Percentiles rank a stretch among this genome's conserved stretches.
Conservation (phyloP, 2,113 vertebrate genomes). For the Salvator merianae region DNA sequence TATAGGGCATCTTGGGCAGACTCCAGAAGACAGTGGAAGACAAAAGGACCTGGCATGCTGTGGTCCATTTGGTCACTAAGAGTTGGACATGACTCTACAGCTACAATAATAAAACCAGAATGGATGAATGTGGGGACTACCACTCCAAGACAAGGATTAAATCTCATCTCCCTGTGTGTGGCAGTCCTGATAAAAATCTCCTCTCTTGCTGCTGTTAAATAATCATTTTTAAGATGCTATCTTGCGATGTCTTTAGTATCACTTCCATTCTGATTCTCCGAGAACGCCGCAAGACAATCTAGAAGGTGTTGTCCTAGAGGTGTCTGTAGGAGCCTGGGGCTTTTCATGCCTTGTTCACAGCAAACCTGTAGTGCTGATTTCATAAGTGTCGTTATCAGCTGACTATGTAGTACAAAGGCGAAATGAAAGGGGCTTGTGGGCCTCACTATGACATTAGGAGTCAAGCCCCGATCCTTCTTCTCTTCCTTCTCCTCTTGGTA, state of each 20-base stretch:
- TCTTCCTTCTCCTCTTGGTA: neutral
- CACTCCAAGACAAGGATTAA: too few species aligned
- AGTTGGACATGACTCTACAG: too few species aligned
- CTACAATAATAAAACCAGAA: too few species aligned
- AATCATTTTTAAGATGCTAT: neutral
- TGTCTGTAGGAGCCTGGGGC: neutral
- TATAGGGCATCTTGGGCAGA: too few species aligned
- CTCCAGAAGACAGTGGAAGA: too few species aligned
- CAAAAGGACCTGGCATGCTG: too few species aligned
- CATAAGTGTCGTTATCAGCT: neutral
- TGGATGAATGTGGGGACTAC: too few species aligned
- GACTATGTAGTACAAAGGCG: neutral
- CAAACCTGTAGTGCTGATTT: neutral
- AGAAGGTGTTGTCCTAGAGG: neutral
- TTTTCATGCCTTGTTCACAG: neutral
- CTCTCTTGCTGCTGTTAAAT: too few species aligned
- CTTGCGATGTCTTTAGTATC: neutral
- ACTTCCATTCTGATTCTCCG: neutral
- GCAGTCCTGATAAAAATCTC: too few species aligned
- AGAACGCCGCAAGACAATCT: neutral
- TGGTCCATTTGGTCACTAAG: too few species aligned
- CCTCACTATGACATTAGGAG: neutral
- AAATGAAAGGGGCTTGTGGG: neutral
- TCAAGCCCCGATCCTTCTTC: neutral
- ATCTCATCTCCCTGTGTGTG: too few species aligned